Evolutionary conservation across 2,113 vertebrate species (phyloP), one percentile per base, ranked within the genome.

Genomic region (Garra rufa): DNA sequence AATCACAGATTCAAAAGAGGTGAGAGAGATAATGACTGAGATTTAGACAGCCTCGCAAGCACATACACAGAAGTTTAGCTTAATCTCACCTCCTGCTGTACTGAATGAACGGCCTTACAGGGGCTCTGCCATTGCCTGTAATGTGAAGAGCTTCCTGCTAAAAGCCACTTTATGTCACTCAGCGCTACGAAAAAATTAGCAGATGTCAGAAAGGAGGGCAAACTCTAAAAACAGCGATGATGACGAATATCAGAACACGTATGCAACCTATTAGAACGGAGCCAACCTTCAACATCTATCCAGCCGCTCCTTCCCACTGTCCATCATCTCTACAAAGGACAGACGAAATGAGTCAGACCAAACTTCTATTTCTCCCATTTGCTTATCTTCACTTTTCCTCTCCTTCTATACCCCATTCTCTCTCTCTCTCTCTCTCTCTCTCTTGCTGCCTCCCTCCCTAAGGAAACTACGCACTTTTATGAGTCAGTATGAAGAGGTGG

Each of bases 401-500:
- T 44, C n/a, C 44, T 21, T 52, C 24, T 34, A 11, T 71, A 26
- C 61, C 70, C 41, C 7, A 73, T 50, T 50, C n/a, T 87, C 55
- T 59, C 24, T 57, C n/a, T 80, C 9, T 43, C 9, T 63, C 38
- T 15, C 48, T 28, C 43, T 44, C n/a, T n/a, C n/a, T n/a, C n/a
- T n/a, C n/a, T n/a, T n/a, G n/a, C n/a, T n/a, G n/a, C n/a, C 19
- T 81, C 80, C 15, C 17, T 73, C 10, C 21, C 15, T n/a, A 43
- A 69, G 14, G 15, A 24, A 76, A 52, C 48, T 69, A 46, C 28
- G 11, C 38, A 57, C n/a, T 44, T 75, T 71, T 43, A 83, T 82
- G 80, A 83, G 75, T 85, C 78, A 85, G 9, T 28, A 44, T 76
- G 67, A 34, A 21, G 30, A 86, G 79, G 75, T 81, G 73, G 75